Percentiles rank a stretch among this genome's conserved stretches.
Conservation (phyloP, 2,113 vertebrate genomes). For the Limanda limanda region DNA sequence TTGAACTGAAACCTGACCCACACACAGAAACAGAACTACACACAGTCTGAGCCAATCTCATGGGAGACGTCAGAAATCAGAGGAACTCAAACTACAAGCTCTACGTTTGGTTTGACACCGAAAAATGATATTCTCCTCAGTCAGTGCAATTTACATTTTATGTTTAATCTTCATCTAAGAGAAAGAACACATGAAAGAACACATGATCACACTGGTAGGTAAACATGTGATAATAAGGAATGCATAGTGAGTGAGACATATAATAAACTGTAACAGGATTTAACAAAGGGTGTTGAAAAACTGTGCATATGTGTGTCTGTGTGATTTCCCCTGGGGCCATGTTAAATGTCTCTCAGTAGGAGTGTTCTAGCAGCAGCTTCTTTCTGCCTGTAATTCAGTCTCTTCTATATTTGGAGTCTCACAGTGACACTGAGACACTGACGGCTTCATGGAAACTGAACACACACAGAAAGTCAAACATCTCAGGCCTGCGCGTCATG, state of each 20-base stretch:
- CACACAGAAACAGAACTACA: neutral
- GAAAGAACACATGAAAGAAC: neutral
- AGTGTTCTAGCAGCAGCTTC: neutral
- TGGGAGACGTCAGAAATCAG: neutral
- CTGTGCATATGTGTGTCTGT: neutral
- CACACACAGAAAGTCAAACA: neutral
- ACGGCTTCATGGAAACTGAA: neutral
- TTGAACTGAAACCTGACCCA: neutral
- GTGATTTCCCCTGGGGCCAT: neutral
- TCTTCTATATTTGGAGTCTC: conserved; percentile 8
- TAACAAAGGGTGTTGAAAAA: too few relatives aligned
- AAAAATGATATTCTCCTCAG: too few relatives aligned
- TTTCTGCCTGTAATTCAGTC: neutral
- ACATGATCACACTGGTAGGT: neutral
- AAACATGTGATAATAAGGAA: too few relatives aligned
- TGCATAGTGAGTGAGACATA: too few relatives aligned
- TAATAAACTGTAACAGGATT: too few relatives aligned
- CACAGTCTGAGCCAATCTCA: neutral
- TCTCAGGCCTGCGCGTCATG: neutral
- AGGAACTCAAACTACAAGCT: neutral
- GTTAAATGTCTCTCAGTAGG: neutral
- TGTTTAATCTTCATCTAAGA: neutral
- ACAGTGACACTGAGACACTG: neutral
- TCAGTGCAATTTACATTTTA: neutral
- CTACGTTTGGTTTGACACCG: too few relatives aligned